phyloP scores from a whole-genome alignment of 2,797 vertebrate species.

The Phrynocephalus guinanensis region DNA sequence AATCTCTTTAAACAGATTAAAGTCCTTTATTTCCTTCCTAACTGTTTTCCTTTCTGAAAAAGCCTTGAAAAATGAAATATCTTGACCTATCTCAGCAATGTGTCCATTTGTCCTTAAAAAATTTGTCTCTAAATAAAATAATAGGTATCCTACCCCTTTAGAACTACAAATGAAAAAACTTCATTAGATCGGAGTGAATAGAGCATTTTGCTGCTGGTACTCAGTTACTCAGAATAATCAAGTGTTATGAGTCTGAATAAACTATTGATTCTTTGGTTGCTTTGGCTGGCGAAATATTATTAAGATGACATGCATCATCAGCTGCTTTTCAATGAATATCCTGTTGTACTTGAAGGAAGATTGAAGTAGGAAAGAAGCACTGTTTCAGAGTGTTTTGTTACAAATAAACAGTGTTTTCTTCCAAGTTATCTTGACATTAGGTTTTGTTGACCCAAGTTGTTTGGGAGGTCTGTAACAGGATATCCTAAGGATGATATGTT shows the following conservation, averaged over 20 bases:
- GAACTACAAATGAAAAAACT: background rate
- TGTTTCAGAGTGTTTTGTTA: background rate
- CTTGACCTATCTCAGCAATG: background rate
- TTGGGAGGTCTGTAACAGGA: background rate
- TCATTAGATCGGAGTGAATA: slow-evolving; percentile 11
- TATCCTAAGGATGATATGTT: background rate
- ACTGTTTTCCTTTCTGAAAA: background rate
- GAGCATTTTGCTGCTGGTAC: fast-evolving
- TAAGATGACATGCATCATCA: background rate
- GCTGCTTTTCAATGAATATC: background rate
- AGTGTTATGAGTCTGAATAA: background rate
- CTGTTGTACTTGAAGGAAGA: slow-evolving; percentile 8
- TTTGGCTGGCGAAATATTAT: background rate
- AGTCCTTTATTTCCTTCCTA: background rate
- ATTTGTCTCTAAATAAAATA: background rate
- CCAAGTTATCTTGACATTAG: background rate
- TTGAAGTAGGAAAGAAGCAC: background rate
- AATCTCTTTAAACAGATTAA: background rate
- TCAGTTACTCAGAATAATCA: slow-evolving; percentile 6
- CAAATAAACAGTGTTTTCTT: background rate
- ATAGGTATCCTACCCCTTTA: background rate
- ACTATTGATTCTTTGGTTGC: slow-evolving; percentile 19
- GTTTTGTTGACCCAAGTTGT: background rate
- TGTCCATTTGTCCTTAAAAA: background rate
- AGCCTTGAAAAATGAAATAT: background rate